phyloP scores from a whole-genome alignment of 2,888 invertebrate genomes.

The Latrodectus hesperus region DNA sequence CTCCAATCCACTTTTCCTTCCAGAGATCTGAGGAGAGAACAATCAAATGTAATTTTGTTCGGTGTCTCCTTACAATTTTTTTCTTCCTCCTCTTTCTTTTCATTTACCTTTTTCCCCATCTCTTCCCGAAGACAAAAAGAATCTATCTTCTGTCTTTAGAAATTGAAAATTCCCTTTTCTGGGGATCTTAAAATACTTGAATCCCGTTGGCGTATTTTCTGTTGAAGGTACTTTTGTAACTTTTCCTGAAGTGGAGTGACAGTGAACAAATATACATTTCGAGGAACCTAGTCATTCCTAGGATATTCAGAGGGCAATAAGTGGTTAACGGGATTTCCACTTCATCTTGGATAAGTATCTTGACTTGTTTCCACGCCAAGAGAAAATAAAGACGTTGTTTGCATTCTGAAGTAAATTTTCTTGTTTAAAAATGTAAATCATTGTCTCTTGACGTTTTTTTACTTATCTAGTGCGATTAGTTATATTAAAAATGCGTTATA shows the following conservation, averaged over 20 bases:
- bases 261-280: conserved; percentile 39
- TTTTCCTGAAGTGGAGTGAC: conserved; percentile 14
- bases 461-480: too few relatives aligned
- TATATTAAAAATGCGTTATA: too few relatives aligned
- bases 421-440: too few relatives aligned
- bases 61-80: conserved; percentile 47
- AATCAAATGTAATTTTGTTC: conserved; percentile 64
- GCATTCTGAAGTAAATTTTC: too few relatives aligned
- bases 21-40: conserved; percentile 33
- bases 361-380: too few relatives aligned
- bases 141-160: background rate
- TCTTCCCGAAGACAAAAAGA: background rate
- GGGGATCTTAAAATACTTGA: conserved; percentile 36
- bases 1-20: conserved; percentile 38
- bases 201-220: conserved; percentile 30
- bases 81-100: conserved; percentile 10
- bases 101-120: background rate
- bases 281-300: conserved; percentile 17
- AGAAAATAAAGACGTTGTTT: too few relatives aligned
- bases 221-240: background rate
- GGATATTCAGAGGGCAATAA: conserved; percentile 30
- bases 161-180: conserved; percentile 17
- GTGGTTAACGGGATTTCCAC: conserved; percentile 17
- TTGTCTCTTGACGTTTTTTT: too few relatives aligned
- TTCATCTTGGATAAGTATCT: background rate